Evolutionary conservation across 2,113 vertebrate genomes (phyloP).

Genomic region (Hippocampus guttulatus): DNA sequence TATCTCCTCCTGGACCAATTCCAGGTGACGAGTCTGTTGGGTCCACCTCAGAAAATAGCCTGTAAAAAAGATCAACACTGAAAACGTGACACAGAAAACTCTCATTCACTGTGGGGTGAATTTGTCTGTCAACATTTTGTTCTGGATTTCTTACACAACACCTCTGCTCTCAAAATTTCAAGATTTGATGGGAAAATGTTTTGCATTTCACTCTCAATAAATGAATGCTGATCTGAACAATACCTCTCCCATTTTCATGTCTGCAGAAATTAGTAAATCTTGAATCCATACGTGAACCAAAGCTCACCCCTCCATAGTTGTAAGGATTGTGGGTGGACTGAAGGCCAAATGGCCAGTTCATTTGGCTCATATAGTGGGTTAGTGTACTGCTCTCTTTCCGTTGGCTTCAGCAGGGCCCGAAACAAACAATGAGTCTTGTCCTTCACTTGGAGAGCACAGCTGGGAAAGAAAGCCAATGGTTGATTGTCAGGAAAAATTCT

Average conservation of each 20-base stretch:
- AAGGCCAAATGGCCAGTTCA: constrained; percentile 80
- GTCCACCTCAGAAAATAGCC: constrained; percentile 82
- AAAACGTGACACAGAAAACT: neutral
- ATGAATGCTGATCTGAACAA: neutral
- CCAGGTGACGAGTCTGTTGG: constrained; percentile 61
- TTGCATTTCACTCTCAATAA: neutral
- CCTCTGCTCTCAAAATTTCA: neutral
- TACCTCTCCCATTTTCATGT: neutral
- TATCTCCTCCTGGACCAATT: constrained; percentile 74
- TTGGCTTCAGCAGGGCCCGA: constrained; percentile 65
- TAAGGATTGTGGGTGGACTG: constrained; percentile 81
- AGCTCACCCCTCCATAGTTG: constrained; percentile 80
- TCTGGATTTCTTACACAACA: neutral
- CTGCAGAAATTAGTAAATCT: neutral
- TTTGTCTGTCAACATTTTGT: neutral
- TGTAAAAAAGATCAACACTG: constrained; percentile 34
- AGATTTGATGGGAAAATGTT: neutral
- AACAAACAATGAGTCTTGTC: constrained; percentile 81
- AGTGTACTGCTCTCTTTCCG: constrained; percentile 52
- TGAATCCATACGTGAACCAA: neutral
- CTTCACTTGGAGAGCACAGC: constrained; percentile 74
- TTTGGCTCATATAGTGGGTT: constrained; percentile 77
- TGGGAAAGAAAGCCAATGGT: constrained; percentile 25
- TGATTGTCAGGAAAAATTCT: neutral
- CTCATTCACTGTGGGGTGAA: neutral